phyloP scores from a whole-genome alignment of 2,797 vertebrate species.

The Siniperca obscura region DNA sequence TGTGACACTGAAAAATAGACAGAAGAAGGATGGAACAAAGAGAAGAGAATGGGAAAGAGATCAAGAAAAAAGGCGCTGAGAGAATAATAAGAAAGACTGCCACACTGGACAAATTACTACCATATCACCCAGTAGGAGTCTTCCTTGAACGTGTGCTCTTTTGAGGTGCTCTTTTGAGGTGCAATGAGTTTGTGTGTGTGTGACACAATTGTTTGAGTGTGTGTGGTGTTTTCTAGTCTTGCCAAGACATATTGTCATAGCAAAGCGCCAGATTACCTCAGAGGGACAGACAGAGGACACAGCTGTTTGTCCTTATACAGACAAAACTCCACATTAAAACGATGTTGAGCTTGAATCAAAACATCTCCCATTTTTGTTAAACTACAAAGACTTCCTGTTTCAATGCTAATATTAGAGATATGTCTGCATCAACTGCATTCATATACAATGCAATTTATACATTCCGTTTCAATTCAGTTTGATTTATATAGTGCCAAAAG shows the following conservation, averaged over 20 bases:
- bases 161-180: background rate
- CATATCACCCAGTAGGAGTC: background rate
- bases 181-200: conserved; percentile 15
- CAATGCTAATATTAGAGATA: background rate
- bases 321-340: conserved; percentile 2
- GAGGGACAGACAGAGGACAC: conserved; percentile 4
- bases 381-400: background rate
- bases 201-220: conserved; percentile 33
- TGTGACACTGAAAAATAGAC: background rate
- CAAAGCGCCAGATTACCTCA: conserved; percentile 18
- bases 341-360: conserved; percentile 4
- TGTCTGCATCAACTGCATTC: background rate
- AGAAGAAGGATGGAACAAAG: background rate
- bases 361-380: background rate
- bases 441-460: background rate
- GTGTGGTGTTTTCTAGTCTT: conserved; percentile 28
- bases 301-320: conserved; percentile 44
- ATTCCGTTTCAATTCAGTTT: background rate
- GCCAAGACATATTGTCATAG: conserved; percentile 47
- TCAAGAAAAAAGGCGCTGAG: background rate
- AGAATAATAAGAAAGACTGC: background rate
- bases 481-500: background rate
- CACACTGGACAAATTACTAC: conserved; percentile 19
- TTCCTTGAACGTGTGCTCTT: background rate
- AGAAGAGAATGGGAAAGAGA: background rate